Evolutionary conservation across 2,113 vertebrate genomes (phyloP).

Genomic region (Alexandromys fortis): DNA sequence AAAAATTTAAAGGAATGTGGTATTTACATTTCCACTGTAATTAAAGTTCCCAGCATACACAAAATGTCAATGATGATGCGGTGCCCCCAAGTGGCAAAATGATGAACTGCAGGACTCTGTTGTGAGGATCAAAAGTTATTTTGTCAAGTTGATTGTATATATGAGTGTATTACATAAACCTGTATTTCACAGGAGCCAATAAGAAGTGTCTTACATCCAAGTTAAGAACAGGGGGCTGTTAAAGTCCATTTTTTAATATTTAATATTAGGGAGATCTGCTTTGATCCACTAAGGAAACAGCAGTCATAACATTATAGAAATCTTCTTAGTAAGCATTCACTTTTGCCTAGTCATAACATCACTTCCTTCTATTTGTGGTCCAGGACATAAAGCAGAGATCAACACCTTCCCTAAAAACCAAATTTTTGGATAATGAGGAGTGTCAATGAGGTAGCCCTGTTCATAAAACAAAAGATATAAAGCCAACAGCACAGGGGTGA

Average conservation of each 20-base stretch:
- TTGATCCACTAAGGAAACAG: neutral
- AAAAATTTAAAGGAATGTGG: conserved; percentile 47
- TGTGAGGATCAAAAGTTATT: neutral
- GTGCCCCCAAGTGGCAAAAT: conserved; percentile 78
- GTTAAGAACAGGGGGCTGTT: fast-evolving
- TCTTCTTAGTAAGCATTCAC: neutral
- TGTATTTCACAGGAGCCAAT: neutral
- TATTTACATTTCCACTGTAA: neutral
- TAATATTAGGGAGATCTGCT: neutral
- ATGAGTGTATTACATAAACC: neutral
- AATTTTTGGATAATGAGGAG: neutral
- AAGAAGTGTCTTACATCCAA: neutral
- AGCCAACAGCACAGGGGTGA: neutral
- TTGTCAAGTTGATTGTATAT: neutral
- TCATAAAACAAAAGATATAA: neutral
- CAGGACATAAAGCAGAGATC: neutral
- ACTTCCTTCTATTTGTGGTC: neutral
- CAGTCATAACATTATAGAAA: neutral
- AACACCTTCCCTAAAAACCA: conserved; percentile 5
- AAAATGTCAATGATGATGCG: conserved; percentile 45
- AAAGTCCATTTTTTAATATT: neutral
- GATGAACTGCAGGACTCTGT: conserved; percentile 57
- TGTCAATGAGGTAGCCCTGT: neutral
- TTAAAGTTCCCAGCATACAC: neutral
- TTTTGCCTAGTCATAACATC: neutral